A percentile compares a stretch with the other conserved stretches of the same genome.
Conservation (phyloP, 2,888 invertebrate species). For the Cepaea hortensis region DNA sequence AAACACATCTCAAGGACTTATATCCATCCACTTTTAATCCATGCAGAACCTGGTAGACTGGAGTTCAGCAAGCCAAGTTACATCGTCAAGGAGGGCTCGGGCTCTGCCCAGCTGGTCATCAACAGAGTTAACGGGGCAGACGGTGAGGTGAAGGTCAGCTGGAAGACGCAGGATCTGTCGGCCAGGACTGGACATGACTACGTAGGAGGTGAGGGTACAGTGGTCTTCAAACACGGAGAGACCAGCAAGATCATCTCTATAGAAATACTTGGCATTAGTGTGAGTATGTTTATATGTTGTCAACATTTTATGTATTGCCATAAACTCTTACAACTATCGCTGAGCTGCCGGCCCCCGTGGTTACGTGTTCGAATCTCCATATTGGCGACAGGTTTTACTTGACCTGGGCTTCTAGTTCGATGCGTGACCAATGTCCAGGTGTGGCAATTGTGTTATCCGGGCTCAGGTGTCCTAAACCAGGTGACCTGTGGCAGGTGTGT, state of each 20-base stretch:
- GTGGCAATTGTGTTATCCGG: no score
- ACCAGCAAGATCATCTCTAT: slow-evolving; percentile 79
- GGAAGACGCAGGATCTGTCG: slow-evolving; percentile 80
- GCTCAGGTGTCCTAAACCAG: no score
- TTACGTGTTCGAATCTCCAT: no score
- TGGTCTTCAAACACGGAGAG: slow-evolving; percentile 77
- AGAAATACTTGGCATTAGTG: slow-evolving; percentile 79
- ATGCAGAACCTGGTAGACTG: slow-evolving; percentile 79
- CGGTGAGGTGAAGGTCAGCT: slow-evolving; percentile 78
- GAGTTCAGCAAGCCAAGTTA: slow-evolving; percentile 80
- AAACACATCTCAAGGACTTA: no score
- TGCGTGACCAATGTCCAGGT: no score
- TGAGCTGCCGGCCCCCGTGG: no score
- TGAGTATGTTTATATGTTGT: slow-evolving; percentile 44
- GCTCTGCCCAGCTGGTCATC: slow-evolving; percentile 78
- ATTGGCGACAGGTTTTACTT: no score
- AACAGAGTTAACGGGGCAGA: slow-evolving; percentile 79
- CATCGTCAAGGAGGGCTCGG: slow-evolving; percentile 80
- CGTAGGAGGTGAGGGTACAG: slow-evolving; percentile 78
- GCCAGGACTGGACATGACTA: slow-evolving; percentile 80
- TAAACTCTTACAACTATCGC: no score
- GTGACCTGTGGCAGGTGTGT: no score
- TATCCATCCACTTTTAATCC: background rate
- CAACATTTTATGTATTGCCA: no score
- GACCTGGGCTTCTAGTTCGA: no score